phyloP scores from a whole-genome alignment of 1,140 invertebrate genomes.

The Eulimnadia texana region DNA sequence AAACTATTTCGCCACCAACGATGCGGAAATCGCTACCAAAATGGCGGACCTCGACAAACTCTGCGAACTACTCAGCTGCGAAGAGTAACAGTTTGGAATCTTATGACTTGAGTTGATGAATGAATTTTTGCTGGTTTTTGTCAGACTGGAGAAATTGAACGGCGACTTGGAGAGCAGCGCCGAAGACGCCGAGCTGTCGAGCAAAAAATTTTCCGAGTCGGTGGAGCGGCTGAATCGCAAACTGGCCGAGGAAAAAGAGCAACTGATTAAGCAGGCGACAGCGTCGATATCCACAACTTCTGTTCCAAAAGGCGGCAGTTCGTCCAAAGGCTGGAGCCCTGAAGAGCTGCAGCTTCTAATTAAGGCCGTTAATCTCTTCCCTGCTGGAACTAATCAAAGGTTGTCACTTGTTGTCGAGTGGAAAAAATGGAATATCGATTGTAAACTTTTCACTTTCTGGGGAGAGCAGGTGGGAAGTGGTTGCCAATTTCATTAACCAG shows the following conservation, averaged over 20 bases:
- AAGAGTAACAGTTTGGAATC: slow-evolving; percentile 21
- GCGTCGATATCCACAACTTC: slow-evolving; percentile 19
- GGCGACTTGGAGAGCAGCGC: slow-evolving; percentile 40
- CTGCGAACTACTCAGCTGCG: slow-evolving; percentile 54
- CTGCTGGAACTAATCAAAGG: slow-evolving; percentile 83
- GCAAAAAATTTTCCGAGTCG: slow-evolving; percentile 46
- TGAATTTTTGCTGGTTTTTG: slow-evolving; percentile 9
- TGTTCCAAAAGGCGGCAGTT: slow-evolving; percentile 13
- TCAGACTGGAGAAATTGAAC: slow-evolving; percentile 60
- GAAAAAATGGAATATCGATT: too few species aligned
- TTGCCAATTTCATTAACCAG: slow-evolving; percentile 90
- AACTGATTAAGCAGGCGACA: slow-evolving; percentile 33
- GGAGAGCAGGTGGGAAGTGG: slow-evolving; percentile 67
- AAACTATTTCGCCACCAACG: slow-evolving; percentile 63
- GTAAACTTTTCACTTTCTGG: slow-evolving; percentile 11
- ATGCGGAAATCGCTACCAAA: slow-evolving; percentile 57
- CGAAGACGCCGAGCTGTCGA: slow-evolving; percentile 34
- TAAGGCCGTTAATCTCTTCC: slow-evolving; percentile 91
- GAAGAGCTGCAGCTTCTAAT: slow-evolving; percentile 76
- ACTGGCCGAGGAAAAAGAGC: slow-evolving; percentile 53
- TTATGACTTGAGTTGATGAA: too few species aligned
- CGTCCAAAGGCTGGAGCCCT: slow-evolving; percentile 48
- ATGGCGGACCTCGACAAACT: slow-evolving; percentile 83
- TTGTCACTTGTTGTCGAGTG: too few species aligned
- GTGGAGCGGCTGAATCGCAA: slow-evolving; percentile 52